A percentile compares a stretch with the other conserved stretches of the same genome.
Conservation (phyloP, 2,888 invertebrate species). For the Watsonalla binaria region DNA sequence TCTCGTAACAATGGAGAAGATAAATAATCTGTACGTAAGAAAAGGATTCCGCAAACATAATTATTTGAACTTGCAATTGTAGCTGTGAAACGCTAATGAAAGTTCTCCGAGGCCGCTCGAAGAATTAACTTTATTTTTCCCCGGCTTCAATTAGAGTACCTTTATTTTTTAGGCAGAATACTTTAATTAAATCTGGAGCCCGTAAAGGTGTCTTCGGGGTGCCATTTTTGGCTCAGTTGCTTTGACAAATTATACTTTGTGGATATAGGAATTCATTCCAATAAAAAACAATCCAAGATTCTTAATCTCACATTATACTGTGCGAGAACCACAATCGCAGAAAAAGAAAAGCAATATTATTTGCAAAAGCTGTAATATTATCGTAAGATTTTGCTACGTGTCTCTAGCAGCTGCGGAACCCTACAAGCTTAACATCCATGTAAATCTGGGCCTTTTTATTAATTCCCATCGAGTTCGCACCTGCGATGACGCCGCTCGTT, state of each 20-base stretch:
- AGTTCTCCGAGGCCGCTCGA: conserved; percentile 56
- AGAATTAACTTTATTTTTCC: conserved; percentile 63
- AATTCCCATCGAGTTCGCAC: conserved; percentile 58
- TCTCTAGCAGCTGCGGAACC: conserved; percentile 18
- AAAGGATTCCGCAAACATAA: conserved; percentile 77
- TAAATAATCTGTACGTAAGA: conserved; percentile 76
- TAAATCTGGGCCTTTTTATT: conserved; percentile 45
- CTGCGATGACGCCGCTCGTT: conserved; percentile 53
- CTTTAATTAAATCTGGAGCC: conserved; percentile 60
- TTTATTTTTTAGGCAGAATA: conserved; percentile 59
- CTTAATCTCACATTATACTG: too few species aligned
- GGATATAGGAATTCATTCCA: too few species aligned
- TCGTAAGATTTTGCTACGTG: too few species aligned
- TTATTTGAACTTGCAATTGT: conserved; percentile 76
- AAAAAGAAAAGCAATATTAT: too few species aligned
- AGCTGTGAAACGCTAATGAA: conserved; percentile 71
- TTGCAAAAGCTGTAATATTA: too few species aligned
- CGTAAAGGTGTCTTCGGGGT: conserved; percentile 43
- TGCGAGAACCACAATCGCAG: too few species aligned
- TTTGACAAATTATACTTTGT: conserved; percentile 28
- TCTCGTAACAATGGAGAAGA: conserved; percentile 72
- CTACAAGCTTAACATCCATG: conserved; percentile 21
- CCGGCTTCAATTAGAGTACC: conserved; percentile 58
- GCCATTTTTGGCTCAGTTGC: conserved; percentile 23
- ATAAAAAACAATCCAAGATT: too few species aligned